A percentile compares a stretch with the other conserved stretches of the same genome.
Evolutionary conservation across 2,113 vertebrate genomes (phyloP).

Genomic region (Ctenomys sociabilis): DNA sequence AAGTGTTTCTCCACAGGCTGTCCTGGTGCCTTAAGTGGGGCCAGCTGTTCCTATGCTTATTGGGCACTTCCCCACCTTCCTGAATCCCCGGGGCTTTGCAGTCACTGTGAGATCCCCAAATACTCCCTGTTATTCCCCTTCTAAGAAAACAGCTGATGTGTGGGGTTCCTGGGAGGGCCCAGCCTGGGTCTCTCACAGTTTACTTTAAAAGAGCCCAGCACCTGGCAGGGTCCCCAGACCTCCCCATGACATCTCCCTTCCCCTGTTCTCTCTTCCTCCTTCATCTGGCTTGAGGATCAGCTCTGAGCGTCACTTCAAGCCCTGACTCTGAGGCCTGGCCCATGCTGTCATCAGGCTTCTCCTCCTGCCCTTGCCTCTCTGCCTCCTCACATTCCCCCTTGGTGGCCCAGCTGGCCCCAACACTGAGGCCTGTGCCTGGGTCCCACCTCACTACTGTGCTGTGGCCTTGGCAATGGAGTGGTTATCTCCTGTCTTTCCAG

Average conservation of each 20-base stretch:
- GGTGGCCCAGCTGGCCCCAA: accelerated
- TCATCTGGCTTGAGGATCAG: neutral
- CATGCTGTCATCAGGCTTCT: neutral
- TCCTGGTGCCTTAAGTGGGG: neutral
- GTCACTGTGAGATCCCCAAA: neutral
- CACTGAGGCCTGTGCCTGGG: neutral
- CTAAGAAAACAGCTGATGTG: neutral
- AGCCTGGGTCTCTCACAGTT: accelerated
- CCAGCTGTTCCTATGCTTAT: neutral
- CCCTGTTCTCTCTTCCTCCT: neutral
- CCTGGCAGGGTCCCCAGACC: neutral
- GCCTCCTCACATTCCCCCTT: neutral
- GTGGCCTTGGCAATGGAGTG: neutral
- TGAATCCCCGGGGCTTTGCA: accelerated
- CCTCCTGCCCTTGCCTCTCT: neutral
- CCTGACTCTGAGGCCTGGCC: neutral
- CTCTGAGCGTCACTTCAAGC: neutral
- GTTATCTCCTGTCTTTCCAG: neutral
- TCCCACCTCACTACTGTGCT: neutral
- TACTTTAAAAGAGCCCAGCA: too few species aligned
- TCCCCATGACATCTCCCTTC: neutral
- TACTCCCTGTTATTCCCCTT: accelerated
- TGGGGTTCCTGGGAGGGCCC: neutral
- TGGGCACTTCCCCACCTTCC: neutral
- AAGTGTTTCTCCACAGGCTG: neutral